Conservation (phyloP, 2,888 invertebrate species). For the Pollenia angustigena region DNA sequence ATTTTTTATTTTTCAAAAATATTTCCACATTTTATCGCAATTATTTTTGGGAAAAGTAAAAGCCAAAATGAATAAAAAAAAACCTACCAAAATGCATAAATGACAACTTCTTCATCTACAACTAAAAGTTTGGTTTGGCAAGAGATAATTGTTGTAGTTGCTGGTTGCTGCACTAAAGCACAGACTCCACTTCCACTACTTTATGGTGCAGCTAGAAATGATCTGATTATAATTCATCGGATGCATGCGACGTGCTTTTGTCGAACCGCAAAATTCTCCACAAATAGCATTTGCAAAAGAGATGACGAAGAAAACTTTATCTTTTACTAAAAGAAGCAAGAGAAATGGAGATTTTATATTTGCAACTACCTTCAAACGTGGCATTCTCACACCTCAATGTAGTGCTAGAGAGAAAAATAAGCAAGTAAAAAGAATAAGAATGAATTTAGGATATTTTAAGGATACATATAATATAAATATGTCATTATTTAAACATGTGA, state of each 20-base stretch:
- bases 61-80: neutral
- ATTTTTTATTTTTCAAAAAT: conserved; percentile 55
- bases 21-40: conserved; percentile 64
- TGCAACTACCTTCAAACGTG: conserved; percentile 32
- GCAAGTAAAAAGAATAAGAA: neutral
- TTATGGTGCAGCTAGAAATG: conserved; percentile 61
- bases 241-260: conserved; percentile 71
- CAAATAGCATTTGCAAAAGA: conserved; percentile 54
- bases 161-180: conserved; percentile 5
- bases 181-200: conserved; percentile 32
- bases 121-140: conserved; percentile 31
- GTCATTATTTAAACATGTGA: conserved; percentile 3
- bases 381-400: conserved; percentile 27
- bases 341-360: conserved; percentile 6
- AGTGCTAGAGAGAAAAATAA: neutral
- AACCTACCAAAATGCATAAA: conserved; percentile 1
- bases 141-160: conserved; percentile 29
- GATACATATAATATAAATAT: neutral
- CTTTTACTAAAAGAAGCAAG: conserved; percentile 22
- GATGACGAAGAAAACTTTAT: conserved; percentile 52
- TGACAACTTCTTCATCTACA: conserved; percentile 60
- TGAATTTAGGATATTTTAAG: neutral
- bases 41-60: conserved; percentile 34
- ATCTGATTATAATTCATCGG: conserved; percentile 74
- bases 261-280: conserved; percentile 71